phyloP scores from a whole-genome alignment of 2,113 vertebrate genomes.

The Charina bottae region DNA sequence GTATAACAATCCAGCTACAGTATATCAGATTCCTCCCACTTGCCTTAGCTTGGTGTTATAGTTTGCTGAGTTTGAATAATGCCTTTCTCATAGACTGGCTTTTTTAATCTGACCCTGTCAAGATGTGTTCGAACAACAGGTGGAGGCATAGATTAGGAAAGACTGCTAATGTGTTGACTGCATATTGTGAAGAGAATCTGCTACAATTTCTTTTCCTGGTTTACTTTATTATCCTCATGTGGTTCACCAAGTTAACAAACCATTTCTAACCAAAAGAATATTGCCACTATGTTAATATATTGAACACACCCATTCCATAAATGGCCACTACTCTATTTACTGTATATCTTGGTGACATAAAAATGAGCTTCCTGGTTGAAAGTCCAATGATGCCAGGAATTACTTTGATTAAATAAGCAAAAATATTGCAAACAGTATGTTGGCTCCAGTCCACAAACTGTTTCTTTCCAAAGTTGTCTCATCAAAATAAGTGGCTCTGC shows the following conservation, averaged over 20 bases:
- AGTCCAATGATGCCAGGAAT: background rate
- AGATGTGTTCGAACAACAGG: background rate
- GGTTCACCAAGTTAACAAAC: background rate
- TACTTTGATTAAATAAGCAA: background rate
- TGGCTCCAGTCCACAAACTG: background rate
- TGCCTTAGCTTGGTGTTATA: background rate
- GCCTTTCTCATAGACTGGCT: background rate
- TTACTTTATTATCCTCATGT: background rate
- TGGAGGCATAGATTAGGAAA: background rate
- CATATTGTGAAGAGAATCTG: background rate
- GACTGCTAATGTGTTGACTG: background rate
- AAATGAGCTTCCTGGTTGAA: background rate
- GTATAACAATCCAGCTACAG: background rate
- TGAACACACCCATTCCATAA: background rate
- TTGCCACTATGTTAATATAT: background rate
- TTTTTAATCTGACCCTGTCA: background rate
- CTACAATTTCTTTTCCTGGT: background rate
- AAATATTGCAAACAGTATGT: background rate
- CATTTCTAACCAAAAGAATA: background rate
- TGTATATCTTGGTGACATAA: background rate
- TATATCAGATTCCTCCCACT: background rate
- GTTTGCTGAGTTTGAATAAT: background rate
- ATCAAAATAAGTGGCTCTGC: slow-evolving; percentile 2
- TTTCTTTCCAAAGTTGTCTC: background rate
- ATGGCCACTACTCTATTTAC: background rate